A percentile compares a stretch with the other conserved stretches of the same genome.
Conservation (phyloP, 1,140 invertebrate species). For the Pseudomyrmex dendroicus region DNA sequence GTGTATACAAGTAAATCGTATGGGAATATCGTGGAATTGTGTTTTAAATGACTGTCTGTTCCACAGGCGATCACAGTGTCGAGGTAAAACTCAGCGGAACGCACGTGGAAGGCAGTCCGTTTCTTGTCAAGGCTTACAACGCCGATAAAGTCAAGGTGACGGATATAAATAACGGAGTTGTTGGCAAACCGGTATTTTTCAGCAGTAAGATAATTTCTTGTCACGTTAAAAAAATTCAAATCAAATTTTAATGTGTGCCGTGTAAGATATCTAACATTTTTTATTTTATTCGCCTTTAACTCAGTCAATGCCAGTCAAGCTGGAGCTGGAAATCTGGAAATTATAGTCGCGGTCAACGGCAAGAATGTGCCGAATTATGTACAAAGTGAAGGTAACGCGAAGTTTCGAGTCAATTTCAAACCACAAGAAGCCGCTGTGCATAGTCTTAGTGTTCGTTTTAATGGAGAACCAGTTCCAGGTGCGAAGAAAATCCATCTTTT, state of each 20-base stretch:
- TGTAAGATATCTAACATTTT: neutral
- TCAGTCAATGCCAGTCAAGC: slow-evolving; percentile 92
- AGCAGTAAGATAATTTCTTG: slow-evolving; percentile 90
- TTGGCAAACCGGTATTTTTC: slow-evolving; percentile 96
- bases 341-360: slow-evolving; percentile 98
- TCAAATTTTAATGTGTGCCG: no score
- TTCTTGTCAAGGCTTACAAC: slow-evolving; percentile 97
- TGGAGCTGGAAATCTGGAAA: slow-evolving; percentile 98
- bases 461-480: slow-evolving; percentile 97
- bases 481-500: slow-evolving; percentile 3
- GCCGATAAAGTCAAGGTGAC: slow-evolving; percentile 95
- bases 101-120: slow-evolving; percentile 97
- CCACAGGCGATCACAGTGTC: slow-evolving; percentile 94
- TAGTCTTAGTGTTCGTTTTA: slow-evolving; percentile 96
- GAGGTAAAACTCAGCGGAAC: slow-evolving; percentile 93
- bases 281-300: slow-evolving; percentile 60
- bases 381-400: slow-evolving; percentile 98
- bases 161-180: slow-evolving; percentile 94
- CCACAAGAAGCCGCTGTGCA: slow-evolving; percentile 96
- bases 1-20: slow-evolving; percentile 65
- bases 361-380: slow-evolving; percentile 99
- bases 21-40: neutral
- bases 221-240: slow-evolving; percentile 70
- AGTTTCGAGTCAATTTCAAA: slow-evolving; percentile 98
- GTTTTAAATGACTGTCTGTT: neutral